Conservation (phyloP, 2,113 vertebrate genomes). For the Triplophysa rosa region DNA sequence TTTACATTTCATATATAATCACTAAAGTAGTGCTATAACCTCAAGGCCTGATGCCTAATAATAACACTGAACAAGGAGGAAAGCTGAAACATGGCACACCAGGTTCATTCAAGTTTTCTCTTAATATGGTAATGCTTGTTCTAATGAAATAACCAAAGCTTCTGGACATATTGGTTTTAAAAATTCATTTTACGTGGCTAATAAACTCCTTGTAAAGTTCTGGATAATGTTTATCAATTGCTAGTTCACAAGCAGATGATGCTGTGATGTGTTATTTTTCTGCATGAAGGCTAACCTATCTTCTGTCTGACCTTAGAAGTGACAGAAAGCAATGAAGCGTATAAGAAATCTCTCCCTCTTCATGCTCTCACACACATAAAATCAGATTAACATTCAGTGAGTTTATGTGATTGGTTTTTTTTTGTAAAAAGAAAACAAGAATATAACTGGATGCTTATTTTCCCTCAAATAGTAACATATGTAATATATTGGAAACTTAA, state of each 20-base stretch:
- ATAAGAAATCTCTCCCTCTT: conserved; percentile 11
- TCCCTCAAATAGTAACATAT: background rate
- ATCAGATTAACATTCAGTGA: conserved; percentile 67
- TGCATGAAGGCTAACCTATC: conserved; percentile 11
- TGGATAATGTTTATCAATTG: too few relatives aligned
- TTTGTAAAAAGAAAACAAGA: conserved; percentile 57
- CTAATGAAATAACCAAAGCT: conserved; percentile 9
- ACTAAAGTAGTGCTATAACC: background rate
- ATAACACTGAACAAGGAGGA: background rate
- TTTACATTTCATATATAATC: background rate
- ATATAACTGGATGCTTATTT: conserved; percentile 17
- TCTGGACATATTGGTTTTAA: background rate
- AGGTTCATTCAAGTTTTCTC: background rate
- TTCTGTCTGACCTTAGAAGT: conserved; percentile 24
- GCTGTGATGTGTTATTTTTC: conserved; percentile 21
- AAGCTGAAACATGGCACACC: background rate
- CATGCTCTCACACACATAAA: conserved; percentile 38
- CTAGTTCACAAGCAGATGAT: conserved; percentile 1
- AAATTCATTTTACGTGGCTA: background rate
- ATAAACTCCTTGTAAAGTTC: background rate
- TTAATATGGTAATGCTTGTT: background rate
- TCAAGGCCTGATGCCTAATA: too few relatives aligned
- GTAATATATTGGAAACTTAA: background rate
- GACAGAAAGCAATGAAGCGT: conserved; percentile 23
- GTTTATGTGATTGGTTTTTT: conserved; percentile 71